These are phyloP conservation scores for Zygogramma bicolorata DNA, from an alignment of 2,888 invertebrate genomes.

Conservation along the genomic window DNA sequence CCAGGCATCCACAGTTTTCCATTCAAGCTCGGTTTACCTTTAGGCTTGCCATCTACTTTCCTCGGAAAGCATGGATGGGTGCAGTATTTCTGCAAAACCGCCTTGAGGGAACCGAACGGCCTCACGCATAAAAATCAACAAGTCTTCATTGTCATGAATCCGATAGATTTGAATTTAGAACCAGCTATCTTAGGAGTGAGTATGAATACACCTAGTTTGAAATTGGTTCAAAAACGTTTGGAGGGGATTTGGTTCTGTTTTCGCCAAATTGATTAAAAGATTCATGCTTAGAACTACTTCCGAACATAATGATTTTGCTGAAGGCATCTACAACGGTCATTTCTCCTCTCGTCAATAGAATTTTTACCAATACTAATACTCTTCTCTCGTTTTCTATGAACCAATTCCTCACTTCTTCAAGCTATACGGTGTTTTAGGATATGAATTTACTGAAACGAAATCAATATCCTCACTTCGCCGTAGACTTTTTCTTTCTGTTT, in stretches of 20 bases:
- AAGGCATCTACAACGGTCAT: too few relatives aligned
- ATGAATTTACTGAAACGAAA: neutral
- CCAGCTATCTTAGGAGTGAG: constrained; percentile 89
- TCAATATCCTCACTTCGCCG: constrained; percentile 11
- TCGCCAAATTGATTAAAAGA: too few relatives aligned
- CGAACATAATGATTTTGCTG: too few relatives aligned
- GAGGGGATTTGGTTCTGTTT: too few relatives aligned
- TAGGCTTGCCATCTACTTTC: constrained; percentile 92
- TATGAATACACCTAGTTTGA: constrained; percentile 48
- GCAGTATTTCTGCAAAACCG: constrained; percentile 93
- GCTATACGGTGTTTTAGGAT: neutral
- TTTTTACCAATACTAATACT: neutral
- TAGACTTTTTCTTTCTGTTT: constrained; percentile 29
- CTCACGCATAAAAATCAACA: constrained; percentile 95
- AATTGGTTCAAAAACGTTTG: constrained; percentile 1
- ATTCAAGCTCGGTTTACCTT: constrained; percentile 90
- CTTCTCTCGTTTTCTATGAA: neutral
- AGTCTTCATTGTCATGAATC: constrained; percentile 97
- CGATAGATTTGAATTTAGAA: constrained; percentile 92
- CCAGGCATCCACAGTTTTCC: constrained; percentile 96
- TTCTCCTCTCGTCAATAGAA: neutral
- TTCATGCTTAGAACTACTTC: too few relatives aligned
- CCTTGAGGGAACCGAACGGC: constrained; percentile 87
- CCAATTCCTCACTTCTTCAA: neutral
- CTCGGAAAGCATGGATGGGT: constrained; percentile 96